Conservation (phyloP, 2,888 invertebrate species). For the Ctenicera cuprea region DNA sequence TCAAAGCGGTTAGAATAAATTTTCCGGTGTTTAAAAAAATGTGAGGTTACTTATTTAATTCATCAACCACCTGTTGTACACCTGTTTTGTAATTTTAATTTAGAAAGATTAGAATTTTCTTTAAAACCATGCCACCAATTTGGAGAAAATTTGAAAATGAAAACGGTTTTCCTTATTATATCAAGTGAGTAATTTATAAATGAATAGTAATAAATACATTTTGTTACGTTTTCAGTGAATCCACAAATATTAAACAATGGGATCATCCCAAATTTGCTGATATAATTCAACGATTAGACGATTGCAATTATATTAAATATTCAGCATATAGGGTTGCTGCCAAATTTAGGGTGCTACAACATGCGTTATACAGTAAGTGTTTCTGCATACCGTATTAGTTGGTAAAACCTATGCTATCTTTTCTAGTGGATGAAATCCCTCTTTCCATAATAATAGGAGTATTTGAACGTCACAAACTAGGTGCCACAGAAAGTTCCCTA, state of each 20-base stretch:
- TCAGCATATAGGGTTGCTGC: constrained; percentile 85
- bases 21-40: background rate
- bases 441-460: constrained; percentile 80
- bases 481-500: constrained; percentile 81
- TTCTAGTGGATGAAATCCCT: constrained; percentile 66
- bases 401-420: no score
- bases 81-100: constrained; percentile 7
- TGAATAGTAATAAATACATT: background rate
- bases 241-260: constrained; percentile 74
- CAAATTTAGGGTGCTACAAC: constrained; percentile 80
- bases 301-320: constrained; percentile 83
- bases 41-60: constrained; percentile 7
- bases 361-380: constrained; percentile 79
- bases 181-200: constrained; percentile 72
- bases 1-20: constrained; percentile 11
- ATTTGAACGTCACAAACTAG: constrained; percentile 82
- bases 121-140: constrained; percentile 55
- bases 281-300: constrained; percentile 76
- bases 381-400: background rate
- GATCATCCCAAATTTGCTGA: constrained; percentile 78
- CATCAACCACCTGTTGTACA: constrained; percentile 21
- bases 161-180: constrained; percentile 77
- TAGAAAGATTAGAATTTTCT: background rate
- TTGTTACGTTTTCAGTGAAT: constrained; percentile 71
- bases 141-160: constrained; percentile 79